Base-by-base conservation (phyloP, 1,140 invertebrate species). In the Apis laboriosa region DNA sequence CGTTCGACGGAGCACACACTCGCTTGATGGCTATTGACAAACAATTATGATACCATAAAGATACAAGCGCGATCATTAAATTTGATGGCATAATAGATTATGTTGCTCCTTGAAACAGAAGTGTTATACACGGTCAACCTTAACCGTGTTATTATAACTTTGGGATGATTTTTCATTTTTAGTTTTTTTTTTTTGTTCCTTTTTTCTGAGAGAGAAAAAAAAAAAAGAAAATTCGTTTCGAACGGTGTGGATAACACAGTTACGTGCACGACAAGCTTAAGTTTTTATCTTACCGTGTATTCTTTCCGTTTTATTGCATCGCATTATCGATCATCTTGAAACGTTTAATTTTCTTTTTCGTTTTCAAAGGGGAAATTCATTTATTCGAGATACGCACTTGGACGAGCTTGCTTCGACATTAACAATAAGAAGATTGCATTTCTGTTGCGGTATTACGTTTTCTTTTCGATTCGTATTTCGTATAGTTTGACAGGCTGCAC, bases 31-130 rank as follows among this genome's bases (percentile, higher is more conserved):
- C 24, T 58, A 76, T 76, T 67, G 79, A 81, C 73, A 75, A 64
- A 76, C 49, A 64, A 84, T 86, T 74, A 83, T 61, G 13, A 75
- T 24, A 61, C 76, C 67, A 80, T 63, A 82, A 76, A 87, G 53
- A 68, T 51, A 71, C 72, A 34, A 43, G 56, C n/a, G 21, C 28
- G 56, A 82, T 86, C 72, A 24, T 84, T 80, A 80, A 84, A 76
- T 84, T 86, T 70, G 19, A 85, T 76, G 58, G 58, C 64, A 64
- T 61, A 72, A 72, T 80, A 76, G 66, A 83, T 53, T 67, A 72
- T 53, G 19, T 5, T 24, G 53, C 17, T 67, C 3, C 34, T 68
- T 43, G 5, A 7, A 34, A 28, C 19, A 53, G 19, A 13, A 53
- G 9, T 11, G 19, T 53, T 17, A 49, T 21, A 43, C n/a, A 19